These are phyloP conservation scores for Embiotoca jacksoni DNA, from an alignment of 2,113 vertebrate genomes.

Conservation along the genomic window DNA sequence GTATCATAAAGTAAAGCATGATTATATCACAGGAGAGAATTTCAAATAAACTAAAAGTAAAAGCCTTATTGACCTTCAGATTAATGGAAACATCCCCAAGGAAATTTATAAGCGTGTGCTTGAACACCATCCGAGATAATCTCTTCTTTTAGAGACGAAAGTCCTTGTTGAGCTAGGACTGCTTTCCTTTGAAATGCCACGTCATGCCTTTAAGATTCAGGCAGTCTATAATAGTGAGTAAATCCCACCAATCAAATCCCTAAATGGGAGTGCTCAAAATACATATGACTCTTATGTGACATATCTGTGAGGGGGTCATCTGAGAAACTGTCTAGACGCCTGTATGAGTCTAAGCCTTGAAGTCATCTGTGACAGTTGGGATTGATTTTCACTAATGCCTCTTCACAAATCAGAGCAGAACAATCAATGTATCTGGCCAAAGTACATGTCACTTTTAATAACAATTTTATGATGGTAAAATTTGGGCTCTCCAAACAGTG, in stretches of 20 bases:
- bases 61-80: conserved; percentile 21
- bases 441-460: conserved; percentile 42
- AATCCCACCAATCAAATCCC: conserved; percentile 71
- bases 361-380: conserved; percentile 39
- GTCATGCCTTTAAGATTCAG: conserved; percentile 55
- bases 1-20: not conserved
- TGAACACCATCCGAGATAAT: conserved; percentile 56
- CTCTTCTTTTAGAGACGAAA: conserved; percentile 47
- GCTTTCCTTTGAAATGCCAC: conserved; percentile 73
- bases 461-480: conserved; percentile 9
- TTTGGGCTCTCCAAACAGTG: conserved; percentile 7
- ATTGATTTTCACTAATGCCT: conserved; percentile 42
- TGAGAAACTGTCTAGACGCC: conserved; percentile 44
- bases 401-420: conserved; percentile 32
- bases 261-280: conserved; percentile 63
- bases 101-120: conserved; percentile 64
- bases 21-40: conserved; percentile 11
- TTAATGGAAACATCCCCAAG: conserved; percentile 60
- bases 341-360: conserved; percentile 40
- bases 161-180: conserved; percentile 48
- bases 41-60: conserved; percentile 24
- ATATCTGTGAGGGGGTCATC: conserved; percentile 61
- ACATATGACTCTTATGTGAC: conserved; percentile 50
- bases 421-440: conserved; percentile 34
- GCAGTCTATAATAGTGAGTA: conserved; percentile 72